Percentiles rank a stretch among this genome's conserved stretches.
These are phyloP conservation scores for Mythimna ferrago DNA, from an alignment of 2,888 invertebrate genomes.

Conservation along the genomic window DNA sequence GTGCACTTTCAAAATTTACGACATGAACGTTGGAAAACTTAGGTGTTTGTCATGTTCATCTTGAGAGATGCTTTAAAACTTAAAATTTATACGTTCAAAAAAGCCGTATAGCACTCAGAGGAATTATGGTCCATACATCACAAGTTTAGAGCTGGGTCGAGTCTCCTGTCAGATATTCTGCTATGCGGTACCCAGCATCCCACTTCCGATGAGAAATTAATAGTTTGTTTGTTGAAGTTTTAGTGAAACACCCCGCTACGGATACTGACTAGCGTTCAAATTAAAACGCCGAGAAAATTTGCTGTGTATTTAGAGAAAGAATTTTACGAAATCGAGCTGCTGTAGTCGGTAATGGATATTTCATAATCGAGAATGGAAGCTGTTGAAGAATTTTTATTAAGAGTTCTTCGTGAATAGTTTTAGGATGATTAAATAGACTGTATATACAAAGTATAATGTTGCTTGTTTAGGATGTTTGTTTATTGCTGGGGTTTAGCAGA, in stretches of 20 bases:
- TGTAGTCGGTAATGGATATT: slow-evolving; percentile 12
- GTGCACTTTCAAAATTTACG: slow-evolving; percentile 49
- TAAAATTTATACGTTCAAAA: slow-evolving; percentile 60
- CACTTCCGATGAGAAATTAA: slow-evolving; percentile 71
- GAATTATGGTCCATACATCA: slow-evolving; percentile 64
- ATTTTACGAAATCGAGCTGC: slow-evolving; percentile 18
- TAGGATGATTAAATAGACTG: not conserved
- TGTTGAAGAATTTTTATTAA: slow-evolving; percentile 2
- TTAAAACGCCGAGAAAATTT: slow-evolving; percentile 32
- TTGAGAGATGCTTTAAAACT: slow-evolving; percentile 46
- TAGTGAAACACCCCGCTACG: slow-evolving; percentile 14
- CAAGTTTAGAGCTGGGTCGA: slow-evolving; percentile 61
- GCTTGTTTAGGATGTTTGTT: too few relatives aligned
- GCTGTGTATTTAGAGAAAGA: slow-evolving; percentile 31
- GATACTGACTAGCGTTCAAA: slow-evolving; percentile 31
- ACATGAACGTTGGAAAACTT: slow-evolving; percentile 40
- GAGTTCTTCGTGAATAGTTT: not conserved
- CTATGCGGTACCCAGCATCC: not conserved
- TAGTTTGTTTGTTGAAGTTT: slow-evolving; percentile 70
- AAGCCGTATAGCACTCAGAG: slow-evolving; percentile 43
- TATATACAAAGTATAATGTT: not conserved
- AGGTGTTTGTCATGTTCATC: slow-evolving; percentile 60
- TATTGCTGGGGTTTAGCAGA: too few relatives aligned
- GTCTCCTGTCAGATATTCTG: slow-evolving; percentile 57
- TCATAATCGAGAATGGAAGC: not conserved